These are phyloP conservation scores for Typhlomys cinereus DNA, from an alignment of 2,113 vertebrate species.

Conservation along the genomic window DNA sequence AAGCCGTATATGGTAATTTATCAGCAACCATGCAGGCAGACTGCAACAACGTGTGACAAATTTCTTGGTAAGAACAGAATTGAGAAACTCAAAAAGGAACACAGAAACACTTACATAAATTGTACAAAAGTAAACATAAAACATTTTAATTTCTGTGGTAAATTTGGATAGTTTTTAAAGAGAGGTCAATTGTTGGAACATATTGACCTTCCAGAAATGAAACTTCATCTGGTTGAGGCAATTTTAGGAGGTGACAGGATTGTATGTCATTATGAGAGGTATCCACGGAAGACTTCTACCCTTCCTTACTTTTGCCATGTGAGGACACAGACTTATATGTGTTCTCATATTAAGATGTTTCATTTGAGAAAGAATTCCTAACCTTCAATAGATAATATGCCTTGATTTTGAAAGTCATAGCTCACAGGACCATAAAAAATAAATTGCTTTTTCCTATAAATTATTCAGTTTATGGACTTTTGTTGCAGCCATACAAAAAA, in stretches of 20 bases:
- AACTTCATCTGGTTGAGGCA: background rate
- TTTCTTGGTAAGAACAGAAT: background rate
- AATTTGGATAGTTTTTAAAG: background rate
- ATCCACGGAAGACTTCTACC: background rate
- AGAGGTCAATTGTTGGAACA: background rate
- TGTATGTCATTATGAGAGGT: background rate
- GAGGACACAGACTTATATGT: accelerated
- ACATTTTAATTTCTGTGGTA: background rate
- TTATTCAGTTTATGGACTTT: background rate
- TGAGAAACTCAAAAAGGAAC: background rate
- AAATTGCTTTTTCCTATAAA: background rate
- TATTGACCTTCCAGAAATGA: background rate
- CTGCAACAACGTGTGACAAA: too few species aligned
- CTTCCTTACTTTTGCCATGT: background rate
- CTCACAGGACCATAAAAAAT: background rate
- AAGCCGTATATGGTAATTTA: too few species aligned
- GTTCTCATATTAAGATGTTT: background rate
- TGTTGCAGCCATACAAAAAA: background rate
- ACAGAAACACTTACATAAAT: background rate
- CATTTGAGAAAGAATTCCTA: background rate
- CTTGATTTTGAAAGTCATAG: background rate
- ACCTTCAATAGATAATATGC: background rate
- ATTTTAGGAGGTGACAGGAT: background rate
- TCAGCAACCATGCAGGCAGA: too few species aligned
- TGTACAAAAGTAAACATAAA: background rate